These are phyloP conservation scores for Tinea trinotella DNA, from an alignment of 2,888 invertebrate species.

Conservation along the genomic window DNA sequence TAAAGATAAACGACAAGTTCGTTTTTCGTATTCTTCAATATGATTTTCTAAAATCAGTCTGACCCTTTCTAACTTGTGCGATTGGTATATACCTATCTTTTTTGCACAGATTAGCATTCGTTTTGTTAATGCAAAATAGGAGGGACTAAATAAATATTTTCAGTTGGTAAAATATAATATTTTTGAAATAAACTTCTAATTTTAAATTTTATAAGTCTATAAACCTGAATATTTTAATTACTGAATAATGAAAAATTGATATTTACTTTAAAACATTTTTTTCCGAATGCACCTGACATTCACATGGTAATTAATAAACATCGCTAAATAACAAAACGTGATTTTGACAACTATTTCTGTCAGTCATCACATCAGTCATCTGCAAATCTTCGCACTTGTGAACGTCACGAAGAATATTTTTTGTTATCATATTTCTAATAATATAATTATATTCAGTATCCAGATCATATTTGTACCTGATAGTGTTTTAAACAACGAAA, in stretches of 20 bases:
- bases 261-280: too few species aligned
- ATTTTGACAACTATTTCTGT: constrained; percentile 7
- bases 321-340: neutral
- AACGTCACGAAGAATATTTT: neutral
- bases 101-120: neutral
- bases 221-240: too few species aligned
- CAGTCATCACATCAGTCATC: neutral
- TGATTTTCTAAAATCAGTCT: neutral
- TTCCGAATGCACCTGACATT: too few species aligned
- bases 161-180: too few species aligned
- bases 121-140: constrained; percentile 2
- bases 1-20: neutral
- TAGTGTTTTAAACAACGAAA: neutral
- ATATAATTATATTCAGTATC: neutral
- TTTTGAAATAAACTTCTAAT: too few species aligned
- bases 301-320: too few species aligned
- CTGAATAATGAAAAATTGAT: too few species aligned
- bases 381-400: too few species aligned
- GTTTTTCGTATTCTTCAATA: neutral
- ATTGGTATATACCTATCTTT: neutral
- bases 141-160: neutral
- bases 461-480: neutral
- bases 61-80: neutral
- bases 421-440: constrained; percentile 3
- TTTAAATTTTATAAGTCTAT: too few species aligned